These are phyloP conservation scores for Escarpia spicata DNA, from an alignment of 2,888 invertebrate genomes.

Conservation along the genomic window DNA sequence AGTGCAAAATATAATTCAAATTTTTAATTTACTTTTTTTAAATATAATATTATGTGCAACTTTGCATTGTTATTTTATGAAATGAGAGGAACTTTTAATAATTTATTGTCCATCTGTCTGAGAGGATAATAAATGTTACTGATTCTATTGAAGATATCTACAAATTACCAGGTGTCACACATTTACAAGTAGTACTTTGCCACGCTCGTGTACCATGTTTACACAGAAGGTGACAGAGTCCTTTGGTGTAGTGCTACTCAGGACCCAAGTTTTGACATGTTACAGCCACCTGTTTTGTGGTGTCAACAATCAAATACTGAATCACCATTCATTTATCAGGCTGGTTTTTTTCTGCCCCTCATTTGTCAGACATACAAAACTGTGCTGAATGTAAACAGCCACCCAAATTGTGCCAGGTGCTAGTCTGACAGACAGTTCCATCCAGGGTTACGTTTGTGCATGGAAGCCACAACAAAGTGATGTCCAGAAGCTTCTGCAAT, in stretches of 20 bases:
- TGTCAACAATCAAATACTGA: neutral
- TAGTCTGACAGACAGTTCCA: neutral
- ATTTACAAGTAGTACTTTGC: neutral
- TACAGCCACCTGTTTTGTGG: constrained; percentile 2
- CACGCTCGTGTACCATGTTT: neutral
- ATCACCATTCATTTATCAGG: neutral
- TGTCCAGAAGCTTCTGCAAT: neutral
- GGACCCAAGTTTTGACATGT: neutral
- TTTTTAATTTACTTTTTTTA: too few relatives aligned
- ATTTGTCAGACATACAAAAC: neutral
- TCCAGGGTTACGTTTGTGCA: too few relatives aligned
- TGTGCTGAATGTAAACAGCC: neutral
- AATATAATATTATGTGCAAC: too few relatives aligned
- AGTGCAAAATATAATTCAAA: too few relatives aligned
- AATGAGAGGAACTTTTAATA: neutral
- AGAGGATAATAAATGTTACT: neutral
- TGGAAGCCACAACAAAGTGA: neutral
- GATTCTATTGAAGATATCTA: neutral
- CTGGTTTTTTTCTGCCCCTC: neutral
- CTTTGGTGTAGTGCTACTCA: neutral
- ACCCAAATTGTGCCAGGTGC: neutral
- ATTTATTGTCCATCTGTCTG: neutral
- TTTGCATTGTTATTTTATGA: neutral
- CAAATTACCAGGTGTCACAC: neutral
- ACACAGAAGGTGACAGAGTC: neutral